Evolutionary conservation across 2,888 invertebrate species (phyloP), one percentile per base, ranked within the genome.

Genomic region (Drosophila affinis): DNA sequence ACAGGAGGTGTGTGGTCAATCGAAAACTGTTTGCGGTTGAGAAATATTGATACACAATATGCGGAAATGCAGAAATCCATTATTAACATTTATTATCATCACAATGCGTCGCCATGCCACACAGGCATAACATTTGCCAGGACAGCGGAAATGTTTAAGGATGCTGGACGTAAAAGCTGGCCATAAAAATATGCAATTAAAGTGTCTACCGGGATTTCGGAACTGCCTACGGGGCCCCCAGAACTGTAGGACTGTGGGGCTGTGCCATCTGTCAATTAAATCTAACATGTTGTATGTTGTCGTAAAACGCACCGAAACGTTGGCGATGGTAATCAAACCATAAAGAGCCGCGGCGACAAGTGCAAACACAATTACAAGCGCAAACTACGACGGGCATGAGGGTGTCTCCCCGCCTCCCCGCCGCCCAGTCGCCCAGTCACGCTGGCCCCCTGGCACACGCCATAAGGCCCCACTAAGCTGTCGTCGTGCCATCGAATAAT

Each of bases 221-320:
- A 6, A 47, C 34, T 27, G 48, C 34, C 21, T 5, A 29, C 47
- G 61, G 61, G 18, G 32, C 27, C 4, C 39, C 7, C 51, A 65
- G 67, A 81, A 71, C 21, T 21, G 21, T 1, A 3, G 21, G 21
- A 3, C 21, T 21, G 21, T 21, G 21, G 21, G 48, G 57, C 67
- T 70, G 78, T 69, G 54, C 49, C 60, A 18, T 49, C 73, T 79
- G 76, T 68, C 85, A 87, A 87, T 82, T 87, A 79, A 81, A 76
- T 67, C 69, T 72, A 64, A 84, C 79, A 82, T 87, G 81, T 71
- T 79, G 76, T 55, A 58, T 79, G 76, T 55, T 56, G 72, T 81
- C 79, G 65, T 84, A 71, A 81, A 81, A 53, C 51, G 62, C 59
- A 68, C 62, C 62, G 54, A 76, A 39, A 47, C 34, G 49, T 48